Evolutionary conservation across 2,888 invertebrate genomes (phyloP), one percentile per base, ranked within the genome.

Genomic region (Molanna angustata): DNA sequence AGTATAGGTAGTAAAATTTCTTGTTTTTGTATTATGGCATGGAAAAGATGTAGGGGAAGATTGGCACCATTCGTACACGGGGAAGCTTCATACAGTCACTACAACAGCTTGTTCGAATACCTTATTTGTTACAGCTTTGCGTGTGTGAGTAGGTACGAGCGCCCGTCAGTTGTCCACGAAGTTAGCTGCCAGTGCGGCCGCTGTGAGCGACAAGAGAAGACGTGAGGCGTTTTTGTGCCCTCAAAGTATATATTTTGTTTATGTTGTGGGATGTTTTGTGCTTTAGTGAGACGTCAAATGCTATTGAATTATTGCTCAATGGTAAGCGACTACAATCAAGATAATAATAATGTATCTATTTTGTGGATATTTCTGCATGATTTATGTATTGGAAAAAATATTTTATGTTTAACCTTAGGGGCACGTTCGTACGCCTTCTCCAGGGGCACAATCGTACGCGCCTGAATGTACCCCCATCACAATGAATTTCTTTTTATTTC

Each of bases 11-110:
- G n/a, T n/a, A n/a, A n/a, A n/a, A n/a, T n/a, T n/a, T n/a, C n/a
- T n/a, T n/a, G n/a, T n/a, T n/a, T n/a, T n/a, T n/a, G n/a, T n/a
- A n/a, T n/a, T n/a, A n/a, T n/a, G n/a, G n/a, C n/a, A n/a, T n/a
- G n/a, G n/a, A n/a, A n/a, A n/a, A n/a, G n/a, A n/a, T n/a, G n/a
- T 35, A 35, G 35, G 35, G 35, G 35, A 35, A 35, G 35, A 35
- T 35, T 35, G 35, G 35, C 11, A 35, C 35, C 11, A 7, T 35
- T 35, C 35, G 35, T 35, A 35, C 35, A 35, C 35, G 35, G 35
- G 35, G 35, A 11, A 35, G 35, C 9, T 35, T 35, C 35, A 13
- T 35, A 35, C 35, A 35, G 35, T 35, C 14, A 13, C 35, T 35
- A 7, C 35, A 9, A 35, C 9, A 9, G 14, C 9, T 13, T 13